A percentile compares a stretch with the other conserved stretches of the same genome.
These are phyloP conservation scores for Augiades crinisus DNA, from an alignment of 2,888 invertebrate species.

Conservation along the genomic window DNA sequence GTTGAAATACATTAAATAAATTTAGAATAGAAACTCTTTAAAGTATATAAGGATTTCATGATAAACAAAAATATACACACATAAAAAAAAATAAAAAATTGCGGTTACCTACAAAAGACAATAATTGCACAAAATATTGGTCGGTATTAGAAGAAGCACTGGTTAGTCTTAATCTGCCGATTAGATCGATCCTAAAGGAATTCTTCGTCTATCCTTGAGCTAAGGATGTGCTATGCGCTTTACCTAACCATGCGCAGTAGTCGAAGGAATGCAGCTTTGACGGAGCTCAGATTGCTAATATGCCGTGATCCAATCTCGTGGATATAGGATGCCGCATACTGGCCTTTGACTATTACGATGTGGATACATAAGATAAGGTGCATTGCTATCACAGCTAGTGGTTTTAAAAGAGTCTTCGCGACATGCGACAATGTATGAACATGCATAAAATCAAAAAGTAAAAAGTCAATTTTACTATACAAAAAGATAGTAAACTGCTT, in stretches of 20 bases:
- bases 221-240: conserved; percentile 16
- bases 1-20: too few relatives aligned
- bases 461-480: too few relatives aligned
- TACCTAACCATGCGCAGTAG: background rate
- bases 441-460: too few relatives aligned
- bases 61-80: too few relatives aligned
- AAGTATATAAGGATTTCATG: too few relatives aligned
- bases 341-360: background rate
- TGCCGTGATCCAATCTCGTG: conserved; percentile 16
- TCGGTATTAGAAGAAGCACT: background rate
- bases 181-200: background rate
- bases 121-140: too few relatives aligned
- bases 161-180: background rate
- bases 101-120: too few relatives aligned
- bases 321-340: conserved; percentile 2
- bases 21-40: too few relatives aligned
- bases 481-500: too few relatives aligned
- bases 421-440: too few relatives aligned
- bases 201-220: background rate
- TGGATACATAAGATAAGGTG: background rate
- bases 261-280: conserved; percentile 21
- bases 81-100: too few relatives aligned
- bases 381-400: background rate
- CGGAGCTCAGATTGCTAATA: conserved; percentile 23
- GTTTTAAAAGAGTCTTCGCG: too few relatives aligned